Evolutionary conservation across 2,797 vertebrate genomes (phyloP), one percentile per base, ranked within the genome.

Genomic region (Myotis pilosus): DNA sequence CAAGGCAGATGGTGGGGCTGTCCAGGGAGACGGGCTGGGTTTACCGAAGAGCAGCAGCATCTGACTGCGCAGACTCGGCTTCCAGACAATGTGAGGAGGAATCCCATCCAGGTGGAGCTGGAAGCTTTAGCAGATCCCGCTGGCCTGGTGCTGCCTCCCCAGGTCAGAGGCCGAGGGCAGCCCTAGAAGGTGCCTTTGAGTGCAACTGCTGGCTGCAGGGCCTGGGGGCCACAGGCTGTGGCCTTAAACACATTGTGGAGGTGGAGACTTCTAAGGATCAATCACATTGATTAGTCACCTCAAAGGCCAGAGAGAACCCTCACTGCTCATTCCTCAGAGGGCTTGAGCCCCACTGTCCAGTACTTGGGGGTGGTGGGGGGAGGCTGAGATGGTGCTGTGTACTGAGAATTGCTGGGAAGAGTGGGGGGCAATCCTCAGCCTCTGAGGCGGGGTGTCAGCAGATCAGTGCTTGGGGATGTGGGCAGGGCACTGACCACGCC

Each of bases 1-100:
- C 88, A 86, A 49, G 60, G 95, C 97, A 97, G 96, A 96, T 97
- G 97, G 97, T 0, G 0, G 71, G 66, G 23, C 81, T 85, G 88
- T 86, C 91, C 28, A 0, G 88, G 80, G 95, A 92, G 33, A 51
- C 12, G 33, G 72, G 33, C 94, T 57, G 92, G 66, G 55, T 47
- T 96, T 93, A 87, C 38, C 22, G 17, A 74, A 84, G 95, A 95
- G 76, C 62, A 13, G 78, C 7, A 6, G 75, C 89, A 84, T 92
- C 92, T 94, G 93, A 94, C 62, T 16, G 51, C 2, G 4, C 22
- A 23, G 85, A 81, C 6, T 0, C 16, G 0, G 15, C 53, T 92
- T 87, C 92, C 51, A 25, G 44, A 28, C 17, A 55, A 79, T 12
- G 64, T 75, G 81, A 1, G 0, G 64, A 95, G 96, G 83, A 69